phyloP scores from a whole-genome alignment of 35 echinoderm and acorn worm species.

The Amphiura filiformis region DNA sequence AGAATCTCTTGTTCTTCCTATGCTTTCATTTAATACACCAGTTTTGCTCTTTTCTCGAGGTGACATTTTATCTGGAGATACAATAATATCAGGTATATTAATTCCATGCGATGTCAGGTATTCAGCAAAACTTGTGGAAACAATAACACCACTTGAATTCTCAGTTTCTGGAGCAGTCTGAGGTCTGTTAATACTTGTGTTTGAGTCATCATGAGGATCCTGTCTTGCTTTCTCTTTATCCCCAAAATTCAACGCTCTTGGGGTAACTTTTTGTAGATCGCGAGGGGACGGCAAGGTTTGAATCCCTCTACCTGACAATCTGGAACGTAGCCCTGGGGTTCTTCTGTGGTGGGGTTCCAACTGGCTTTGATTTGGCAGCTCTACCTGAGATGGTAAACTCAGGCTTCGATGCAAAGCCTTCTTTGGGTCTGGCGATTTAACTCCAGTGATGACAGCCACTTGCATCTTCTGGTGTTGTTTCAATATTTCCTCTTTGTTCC shows the following conservation, averaged over 20 bases:
- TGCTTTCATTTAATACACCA: background rate
- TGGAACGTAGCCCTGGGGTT: background rate
- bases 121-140: conserved; percentile 31
- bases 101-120: background rate
- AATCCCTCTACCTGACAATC: background rate
- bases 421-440: background rate
- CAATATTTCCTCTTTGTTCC: too few species aligned
- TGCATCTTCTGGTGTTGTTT: background rate
- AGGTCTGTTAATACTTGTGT: background rate
- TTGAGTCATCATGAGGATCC: background rate
- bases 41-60: background rate
- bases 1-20: background rate
- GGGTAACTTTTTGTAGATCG: background rate
- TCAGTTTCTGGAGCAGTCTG: background rate
- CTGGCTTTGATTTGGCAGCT: background rate
- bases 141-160: conserved; percentile 21
- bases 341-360: background rate
- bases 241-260: background rate
- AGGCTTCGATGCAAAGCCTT: background rate
- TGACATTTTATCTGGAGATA: background rate
- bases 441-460: background rate
- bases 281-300: background rate
- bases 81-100: background rate
- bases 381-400: background rate
- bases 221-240: background rate